These are phyloP conservation scores for Pristis pectinata DNA, from an alignment of 2,797 vertebrate species.

Conservation along the genomic window DNA sequence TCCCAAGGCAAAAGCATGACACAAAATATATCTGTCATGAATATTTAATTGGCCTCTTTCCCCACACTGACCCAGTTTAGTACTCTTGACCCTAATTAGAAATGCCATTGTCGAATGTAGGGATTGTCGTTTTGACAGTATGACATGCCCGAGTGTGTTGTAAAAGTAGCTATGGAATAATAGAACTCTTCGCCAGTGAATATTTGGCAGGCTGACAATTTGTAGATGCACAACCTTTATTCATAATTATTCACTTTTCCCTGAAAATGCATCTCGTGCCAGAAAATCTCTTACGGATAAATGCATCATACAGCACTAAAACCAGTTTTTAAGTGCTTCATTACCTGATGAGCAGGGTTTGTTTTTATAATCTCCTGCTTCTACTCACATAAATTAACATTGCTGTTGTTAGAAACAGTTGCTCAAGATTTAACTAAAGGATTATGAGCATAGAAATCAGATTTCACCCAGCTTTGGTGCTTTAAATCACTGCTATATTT, in stretches of 20 bases:
- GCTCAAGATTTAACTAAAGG: not conserved
- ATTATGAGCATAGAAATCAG: too few species aligned
- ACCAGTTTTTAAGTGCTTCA: not conserved
- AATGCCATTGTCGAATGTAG: constrained; percentile 4
- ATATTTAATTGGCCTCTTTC: constrained; percentile 30
- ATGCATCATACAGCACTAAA: not conserved
- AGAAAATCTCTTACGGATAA: constrained; percentile 28
- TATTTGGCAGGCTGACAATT: constrained; percentile 31
- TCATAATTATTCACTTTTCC: constrained; percentile 20
- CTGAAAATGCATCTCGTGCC: constrained; percentile 1
- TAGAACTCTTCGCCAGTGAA: constrained; percentile 20
- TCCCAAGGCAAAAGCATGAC: constrained; percentile 9
- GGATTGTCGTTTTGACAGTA: not conserved
- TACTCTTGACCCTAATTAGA: constrained; percentile 36
- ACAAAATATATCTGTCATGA: constrained; percentile 34
- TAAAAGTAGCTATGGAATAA: constrained; percentile 26
- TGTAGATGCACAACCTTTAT: constrained; percentile 20
- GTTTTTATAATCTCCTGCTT: not conserved
- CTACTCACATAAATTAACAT: constrained; percentile 2
- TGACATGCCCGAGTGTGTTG: constrained; percentile 23
- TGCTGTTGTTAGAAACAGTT: not conserved
- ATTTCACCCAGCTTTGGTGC: too few species aligned
- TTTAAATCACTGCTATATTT: too few species aligned
- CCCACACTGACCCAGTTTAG: constrained; percentile 27
- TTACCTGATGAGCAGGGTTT: not conserved